Conservation (phyloP, 2,113 vertebrate genomes). For the Nesospiza acunhae region DNA sequence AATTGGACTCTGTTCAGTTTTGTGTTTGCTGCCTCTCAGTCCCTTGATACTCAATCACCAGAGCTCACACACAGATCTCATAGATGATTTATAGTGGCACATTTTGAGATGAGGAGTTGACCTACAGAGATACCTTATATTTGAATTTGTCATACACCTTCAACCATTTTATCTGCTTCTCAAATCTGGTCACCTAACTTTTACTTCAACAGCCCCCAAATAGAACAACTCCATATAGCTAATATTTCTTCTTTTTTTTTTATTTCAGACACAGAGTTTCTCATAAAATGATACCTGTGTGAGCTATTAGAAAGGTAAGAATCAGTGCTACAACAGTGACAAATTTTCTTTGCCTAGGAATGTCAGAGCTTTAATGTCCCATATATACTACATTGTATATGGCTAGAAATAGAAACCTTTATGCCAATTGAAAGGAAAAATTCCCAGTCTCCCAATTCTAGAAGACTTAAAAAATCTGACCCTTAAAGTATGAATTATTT, state of each 20-base stretch:
- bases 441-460: neutral
- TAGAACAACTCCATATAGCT: neutral
- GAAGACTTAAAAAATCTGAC: neutral
- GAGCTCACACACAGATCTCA: neutral
- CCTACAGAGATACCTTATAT: neutral
- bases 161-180: slow-evolving; percentile 13
- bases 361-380: slow-evolving; percentile 24
- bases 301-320: slow-evolving; percentile 27
- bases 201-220: neutral
- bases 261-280: slow-evolving; percentile 15
- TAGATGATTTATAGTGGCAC: neutral
- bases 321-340: neutral
- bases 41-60: neutral
- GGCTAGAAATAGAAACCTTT: slow-evolving; percentile 26
- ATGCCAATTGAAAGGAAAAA: slow-evolving; percentile 1
- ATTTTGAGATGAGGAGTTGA: neutral
- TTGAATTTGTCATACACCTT: neutral
- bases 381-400: neutral
- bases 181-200: neutral
- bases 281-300: slow-evolving; percentile 21
- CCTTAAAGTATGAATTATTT: slow-evolving; percentile 12
- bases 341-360: slow-evolving; percentile 44
- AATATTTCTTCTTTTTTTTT: slow-evolving; percentile 11
- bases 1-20: neutral
- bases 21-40: neutral